Base-by-base conservation (phyloP, 2,113 vertebrate species). In the Corydoras sp. region DNA sequence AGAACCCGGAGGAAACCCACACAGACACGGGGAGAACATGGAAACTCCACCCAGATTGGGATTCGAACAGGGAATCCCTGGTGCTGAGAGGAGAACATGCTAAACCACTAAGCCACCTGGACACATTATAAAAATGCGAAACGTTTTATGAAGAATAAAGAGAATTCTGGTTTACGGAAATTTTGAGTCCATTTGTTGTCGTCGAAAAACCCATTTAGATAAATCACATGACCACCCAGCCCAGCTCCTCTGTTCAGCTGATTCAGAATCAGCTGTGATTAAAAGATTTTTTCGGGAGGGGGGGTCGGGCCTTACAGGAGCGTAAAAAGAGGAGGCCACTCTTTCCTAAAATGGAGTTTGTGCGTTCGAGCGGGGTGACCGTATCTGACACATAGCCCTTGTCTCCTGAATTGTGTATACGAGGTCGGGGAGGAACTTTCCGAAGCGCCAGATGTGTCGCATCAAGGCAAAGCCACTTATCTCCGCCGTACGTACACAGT, bases 261-360 rank as follows among this genome's bases (percentile, higher is more conserved):
- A 15, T 15, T 56, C 48, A 24, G 32, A 18, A 56, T 43, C 31
- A 53, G 48, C 68, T 10, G n/a, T 51, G 24, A 18, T 51, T 51
- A 70, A 15, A 31, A 55, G 49, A 54, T 35, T 54, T 54, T 13
- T 56, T 56, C 15, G 54, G 54, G 6, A 15, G n/a, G 54, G 11
- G 14, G 53, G 55, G 35, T 32, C 29, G 31, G 73, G 48, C 54
- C 48, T 10, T 53, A n/a, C 2, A 54, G 13, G 58, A 53, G 59
- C 58, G 13, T 8, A 55, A 70, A 65, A 65, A 85, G 82, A 83
- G 78, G 80, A 80, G 81, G 73, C 72, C 65, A 62, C 77, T 81
- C 78, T 81, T 74, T 87, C 83, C 78, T 83, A 83, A 85, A 84
- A 87, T 83, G 79, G 83, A 79, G 71, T 75, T 83, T 77, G 62